A percentile compares a stretch with the other conserved stretches of the same genome.
These are phyloP conservation scores for Fissipunctia ypsillon DNA, from an alignment of 2,888 invertebrate species.

Conservation along the genomic window DNA sequence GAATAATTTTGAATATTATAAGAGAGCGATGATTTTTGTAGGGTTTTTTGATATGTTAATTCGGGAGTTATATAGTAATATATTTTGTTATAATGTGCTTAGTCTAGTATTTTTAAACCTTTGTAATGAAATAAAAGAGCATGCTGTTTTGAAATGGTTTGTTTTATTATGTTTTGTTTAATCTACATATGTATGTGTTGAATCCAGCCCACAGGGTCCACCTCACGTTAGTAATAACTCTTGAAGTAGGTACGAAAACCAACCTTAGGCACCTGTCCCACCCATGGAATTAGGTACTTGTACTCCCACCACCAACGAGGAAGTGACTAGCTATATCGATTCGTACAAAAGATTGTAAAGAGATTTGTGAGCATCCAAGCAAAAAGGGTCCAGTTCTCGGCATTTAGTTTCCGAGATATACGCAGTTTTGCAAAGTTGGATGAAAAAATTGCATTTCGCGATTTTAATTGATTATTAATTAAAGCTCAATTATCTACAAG, in stretches of 20 bases:
- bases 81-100: slow-evolving; percentile 52
- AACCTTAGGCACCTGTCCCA: background rate
- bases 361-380: too few relatives aligned
- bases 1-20: slow-evolving; percentile 88
- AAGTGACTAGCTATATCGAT: background rate
- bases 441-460: too few relatives aligned
- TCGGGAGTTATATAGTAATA: slow-evolving; percentile 13
- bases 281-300: background rate
- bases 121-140: slow-evolving; percentile 37
- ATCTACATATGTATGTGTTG: too few relatives aligned
- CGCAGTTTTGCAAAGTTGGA: too few relatives aligned
- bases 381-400: too few relatives aligned
- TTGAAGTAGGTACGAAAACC: background rate
- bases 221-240: background rate
- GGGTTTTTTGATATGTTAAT: slow-evolving; percentile 28
- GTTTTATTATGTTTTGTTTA: background rate
- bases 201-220: background rate
- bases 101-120: slow-evolving; percentile 44
- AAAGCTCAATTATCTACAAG: too few relatives aligned
- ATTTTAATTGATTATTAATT: too few relatives aligned
- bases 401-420: too few relatives aligned
- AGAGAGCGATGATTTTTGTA: slow-evolving; percentile 78
- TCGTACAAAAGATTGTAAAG: background rate
- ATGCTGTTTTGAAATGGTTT: slow-evolving; percentile 5
- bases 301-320: background rate